Evolutionary conservation across 2,888 invertebrate genomes (phyloP), one percentile per base, ranked within the genome.

Genomic region (Drosophila kanekoi): DNA sequence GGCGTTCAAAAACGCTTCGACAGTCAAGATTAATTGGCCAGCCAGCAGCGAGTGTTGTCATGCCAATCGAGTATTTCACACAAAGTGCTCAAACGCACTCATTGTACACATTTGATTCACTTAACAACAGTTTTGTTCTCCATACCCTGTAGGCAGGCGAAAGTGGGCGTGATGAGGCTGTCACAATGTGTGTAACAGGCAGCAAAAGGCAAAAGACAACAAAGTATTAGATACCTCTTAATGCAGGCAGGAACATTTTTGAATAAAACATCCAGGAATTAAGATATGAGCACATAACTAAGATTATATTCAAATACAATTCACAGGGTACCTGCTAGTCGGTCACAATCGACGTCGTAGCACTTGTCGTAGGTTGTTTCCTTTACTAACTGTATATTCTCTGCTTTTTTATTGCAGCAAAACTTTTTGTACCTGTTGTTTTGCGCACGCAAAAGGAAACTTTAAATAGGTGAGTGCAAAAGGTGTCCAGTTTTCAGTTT

Each of bases 381-480:
- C 28, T 52, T 59, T 20, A 28, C 53, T 53, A 53, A 53, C 41
- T 35, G 38, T 14, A 33, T 9, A 37, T 14, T 18, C 37, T n/a
- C 3, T 32, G 13, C 18, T 23, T 35, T 14, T 72, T 14, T 16
- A 72, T 87, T 81, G 54, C 88, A 81, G 81, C n/a, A 56, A 53
- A 74, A 78, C 63, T 64, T 78, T 77, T 88, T 83, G 89, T 88
- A 84, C 87, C 84, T 84, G 84, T 81, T 83, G 82, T 73, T 73
- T 66, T 60, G 74, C 60, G 63, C 66, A 69, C 69, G 81, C 73
- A 62, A 70, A 64, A 73, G 57, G 40, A 47, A 79, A 76, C 76
- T 76, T 76, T 74, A 78, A 69, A 61, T 64, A 76, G 76, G 76
- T 79, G 60, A 76, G 76, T 79, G 61, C 61, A 33, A 67, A 61